Evolutionary conservation across 1,140 invertebrate species (phyloP).

Genomic region (Anoplophora glabripennis): DNA sequence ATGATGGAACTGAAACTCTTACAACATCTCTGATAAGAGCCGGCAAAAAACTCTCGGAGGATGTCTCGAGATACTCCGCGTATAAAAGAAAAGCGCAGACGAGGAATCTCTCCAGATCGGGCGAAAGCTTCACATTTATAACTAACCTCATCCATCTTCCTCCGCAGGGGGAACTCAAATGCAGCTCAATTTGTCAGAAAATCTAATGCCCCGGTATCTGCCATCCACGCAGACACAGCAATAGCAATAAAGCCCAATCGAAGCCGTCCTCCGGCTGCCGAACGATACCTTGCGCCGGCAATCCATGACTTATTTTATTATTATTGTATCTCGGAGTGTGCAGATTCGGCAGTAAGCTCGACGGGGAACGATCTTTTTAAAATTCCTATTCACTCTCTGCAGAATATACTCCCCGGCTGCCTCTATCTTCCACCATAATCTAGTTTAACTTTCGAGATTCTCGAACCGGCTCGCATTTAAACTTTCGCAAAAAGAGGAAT

Average conservation of each 20-base stretch:
- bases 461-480: too few species aligned
- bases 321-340: conserved; percentile 26
- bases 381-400: conserved; percentile 21
- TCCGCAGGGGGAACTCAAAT: conserved; percentile 46
- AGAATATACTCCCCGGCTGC: too few species aligned
- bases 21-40: conserved; percentile 48
- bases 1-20: conserved; percentile 47
- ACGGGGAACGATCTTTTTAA: conserved; percentile 22
- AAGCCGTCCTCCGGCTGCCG: neutral
- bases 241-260: conserved; percentile 11
- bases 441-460: too few species aligned
- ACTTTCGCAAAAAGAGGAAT: too few species aligned
- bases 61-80: conserved; percentile 46
- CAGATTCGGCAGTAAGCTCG: conserved; percentile 15
- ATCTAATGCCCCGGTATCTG: conserved; percentile 47
- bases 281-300: neutral
- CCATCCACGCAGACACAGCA: conserved; percentile 17
- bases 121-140: conserved; percentile 54
- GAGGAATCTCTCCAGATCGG: conserved; percentile 45
- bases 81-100: conserved; percentile 45
- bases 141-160: conserved; percentile 54
- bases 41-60: conserved; percentile 39
- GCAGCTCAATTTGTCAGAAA: conserved; percentile 54
- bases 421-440: too few species aligned
- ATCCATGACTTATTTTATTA: conserved; percentile 30